Base-by-base conservation (phyloP, 2,797 vertebrate species). In the Hypotaenidia philippensis region DNA sequence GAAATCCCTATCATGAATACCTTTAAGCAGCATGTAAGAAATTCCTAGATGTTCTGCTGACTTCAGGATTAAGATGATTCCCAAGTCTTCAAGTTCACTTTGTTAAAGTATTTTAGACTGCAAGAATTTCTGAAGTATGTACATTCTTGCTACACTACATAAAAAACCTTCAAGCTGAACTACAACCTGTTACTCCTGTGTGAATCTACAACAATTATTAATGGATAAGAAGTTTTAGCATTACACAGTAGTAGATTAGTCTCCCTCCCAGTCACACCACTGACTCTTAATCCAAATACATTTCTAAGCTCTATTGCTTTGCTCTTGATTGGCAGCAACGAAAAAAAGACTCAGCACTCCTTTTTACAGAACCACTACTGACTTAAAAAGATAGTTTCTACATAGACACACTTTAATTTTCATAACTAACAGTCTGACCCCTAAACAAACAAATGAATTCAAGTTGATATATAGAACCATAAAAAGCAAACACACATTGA, bases 391-490 rank as follows among this genome's bases (percentile, higher is more conserved):
- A 9, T 6, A 11, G 2, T 10, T 80, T 64, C 45, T 19, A 4
- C 3, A 9, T 14, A 38, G 25, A 36, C 20, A 22, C 3, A 4
- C 15, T 60, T 19, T 18, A 15, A 15, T 27, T 83, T 50, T 47
- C 9, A 3, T 19, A 71, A 77, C 2, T 6, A 61, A 32, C 22
- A 61, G 4, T 23, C 9, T 13, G 40, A 92, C 9, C 13, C 56
- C 44, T 20, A 66, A 70, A 89, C 0, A 4, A 72, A 64, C 10
- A 80, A 34, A 1, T 8, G 71, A 77, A 59, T 49, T 32, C 57
- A 66, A 7, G 49, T 0, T 22, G 4, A 29, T 17, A 57, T 5
- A 15, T 0, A 0, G 22, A 87, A 63, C 40, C 26, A 59, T 29
- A 8, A 26, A 36, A 15, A 38, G 1, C 27, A 38, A 45, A 66